These are phyloP conservation scores for Achatina immaculata DNA, from an alignment of 1,140 invertebrate species.

Conservation along the genomic window DNA sequence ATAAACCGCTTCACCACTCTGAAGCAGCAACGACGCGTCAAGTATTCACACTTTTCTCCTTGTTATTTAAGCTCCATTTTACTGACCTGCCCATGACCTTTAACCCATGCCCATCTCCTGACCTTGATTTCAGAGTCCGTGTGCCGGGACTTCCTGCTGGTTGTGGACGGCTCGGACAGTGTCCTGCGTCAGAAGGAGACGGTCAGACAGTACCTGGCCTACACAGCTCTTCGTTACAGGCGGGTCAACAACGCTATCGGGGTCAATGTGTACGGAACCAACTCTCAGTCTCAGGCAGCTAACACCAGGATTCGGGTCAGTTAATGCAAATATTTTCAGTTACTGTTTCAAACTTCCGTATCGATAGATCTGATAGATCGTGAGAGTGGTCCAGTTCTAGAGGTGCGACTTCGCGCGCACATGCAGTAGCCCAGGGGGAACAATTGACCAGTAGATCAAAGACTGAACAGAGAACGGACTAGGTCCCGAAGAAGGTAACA, in stretches of 20 bases:
- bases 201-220: conserved; percentile 39
- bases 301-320: conserved; percentile 31
- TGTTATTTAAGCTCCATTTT: background rate
- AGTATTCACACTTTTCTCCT: too few relatives aligned
- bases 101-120: background rate
- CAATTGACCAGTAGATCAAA: too few relatives aligned
- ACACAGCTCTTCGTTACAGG: conserved; percentile 27
- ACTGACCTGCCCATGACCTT: background rate
- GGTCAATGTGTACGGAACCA: conserved; percentile 38
- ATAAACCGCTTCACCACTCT: too few relatives aligned
- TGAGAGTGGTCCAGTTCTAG: too few relatives aligned
- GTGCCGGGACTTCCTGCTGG: conserved; percentile 34
- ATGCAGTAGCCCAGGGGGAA: too few relatives aligned
- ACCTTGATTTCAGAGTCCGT: too few relatives aligned
- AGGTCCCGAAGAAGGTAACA: too few relatives aligned
- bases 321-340: background rate
- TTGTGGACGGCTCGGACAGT: conserved; percentile 43
- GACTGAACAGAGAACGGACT: too few relatives aligned
- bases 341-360: too few relatives aligned
- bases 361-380: too few relatives aligned
- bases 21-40: too few relatives aligned
- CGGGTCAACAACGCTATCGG: conserved; percentile 32
- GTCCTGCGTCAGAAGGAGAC: conserved; percentile 11
- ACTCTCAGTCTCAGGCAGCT: conserved; percentile 25
- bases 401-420: too few relatives aligned